Evolutionary conservation across 2,797 vertebrate species (phyloP), one percentile per base, ranked within the genome.

Genomic region (Psittacula derbiana): DNA sequence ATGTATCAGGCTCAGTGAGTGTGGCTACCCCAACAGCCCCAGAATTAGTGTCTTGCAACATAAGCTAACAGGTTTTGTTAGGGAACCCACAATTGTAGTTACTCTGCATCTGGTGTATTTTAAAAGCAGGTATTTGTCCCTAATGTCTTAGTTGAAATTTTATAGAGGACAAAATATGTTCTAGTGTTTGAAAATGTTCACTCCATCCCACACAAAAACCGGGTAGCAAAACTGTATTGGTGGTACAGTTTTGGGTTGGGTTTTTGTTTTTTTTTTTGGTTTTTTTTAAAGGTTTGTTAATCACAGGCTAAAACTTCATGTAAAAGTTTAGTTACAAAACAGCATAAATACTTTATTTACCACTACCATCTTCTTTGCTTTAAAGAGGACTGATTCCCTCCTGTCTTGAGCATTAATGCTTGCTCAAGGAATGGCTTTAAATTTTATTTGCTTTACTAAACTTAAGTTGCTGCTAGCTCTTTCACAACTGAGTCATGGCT

Each of bases 1-100:
- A n/a, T n/a, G 70, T 3, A 0, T 61, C 4, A 4, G 20, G 49
- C 28, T 80, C 16, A 8, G 23, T 0, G 1, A 33, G 7, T 78
- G 25, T 80, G 84, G 69, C 52, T 64, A 10, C 36, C 33, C n/a
- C 38, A 60, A 25, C 27, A 61, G 62, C 52, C 31, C 20, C 31
- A 18, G 31, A 36, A 36, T 30, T 16, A 84, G 11, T 57, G 24
- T 69, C 41, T 73, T 65, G n/a, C 15, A 86, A 10, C 19, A 9
- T 25, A 7, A 65, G 49, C 20, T 43, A 27, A 41, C 5, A 16
- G 10, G 16, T 57, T 80, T 11, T 76, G 23, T 47, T 69, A n/a
- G n/a, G 40, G 28, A 73, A 30, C 64, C 28, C 44, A 38, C 40
- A 67, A 13, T 12, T 40, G 38, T 14, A 23, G 8, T 38, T 69